phyloP scores from a whole-genome alignment of 2,888 invertebrate genomes.

The Stictocephala bisonia region DNA sequence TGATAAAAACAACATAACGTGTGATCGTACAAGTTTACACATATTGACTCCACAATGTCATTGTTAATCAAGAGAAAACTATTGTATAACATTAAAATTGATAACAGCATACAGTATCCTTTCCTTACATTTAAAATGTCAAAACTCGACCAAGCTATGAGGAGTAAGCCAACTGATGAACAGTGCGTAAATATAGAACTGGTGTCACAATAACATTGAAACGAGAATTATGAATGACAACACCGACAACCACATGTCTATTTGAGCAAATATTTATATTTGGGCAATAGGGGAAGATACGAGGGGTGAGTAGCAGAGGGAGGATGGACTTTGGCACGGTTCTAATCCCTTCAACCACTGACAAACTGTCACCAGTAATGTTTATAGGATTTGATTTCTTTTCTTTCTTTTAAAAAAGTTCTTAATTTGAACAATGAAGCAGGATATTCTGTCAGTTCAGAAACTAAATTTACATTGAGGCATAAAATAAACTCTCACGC shows the following conservation, averaged over 20 bases:
- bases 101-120: slow-evolving; percentile 6
- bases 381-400: too few species aligned
- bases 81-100: slow-evolving; percentile 16
- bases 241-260: slow-evolving; percentile 37
- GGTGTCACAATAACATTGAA: slow-evolving; percentile 41
- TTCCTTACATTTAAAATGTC: slow-evolving; percentile 39
- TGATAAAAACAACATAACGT: neutral
- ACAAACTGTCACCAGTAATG: neutral
- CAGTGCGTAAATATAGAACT: slow-evolving; percentile 44
- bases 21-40: too few species aligned
- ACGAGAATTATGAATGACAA: slow-evolving; percentile 33
- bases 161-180: slow-evolving; percentile 34
- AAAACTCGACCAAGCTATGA: slow-evolving; percentile 44
- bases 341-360: neutral
- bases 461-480: too few species aligned
- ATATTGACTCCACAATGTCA: slow-evolving; percentile 40
- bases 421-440: too few species aligned
- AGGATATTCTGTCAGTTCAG: too few species aligned
- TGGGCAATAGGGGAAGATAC: neutral
- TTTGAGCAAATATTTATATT: slow-evolving; percentile 41
- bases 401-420: too few species aligned
- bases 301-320: neutral
- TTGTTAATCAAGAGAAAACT: neutral
- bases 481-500: too few species aligned
- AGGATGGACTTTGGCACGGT: slow-evolving; percentile 15